Conservation (phyloP, 2,888 invertebrate species). For the Agrochola macilenta region DNA sequence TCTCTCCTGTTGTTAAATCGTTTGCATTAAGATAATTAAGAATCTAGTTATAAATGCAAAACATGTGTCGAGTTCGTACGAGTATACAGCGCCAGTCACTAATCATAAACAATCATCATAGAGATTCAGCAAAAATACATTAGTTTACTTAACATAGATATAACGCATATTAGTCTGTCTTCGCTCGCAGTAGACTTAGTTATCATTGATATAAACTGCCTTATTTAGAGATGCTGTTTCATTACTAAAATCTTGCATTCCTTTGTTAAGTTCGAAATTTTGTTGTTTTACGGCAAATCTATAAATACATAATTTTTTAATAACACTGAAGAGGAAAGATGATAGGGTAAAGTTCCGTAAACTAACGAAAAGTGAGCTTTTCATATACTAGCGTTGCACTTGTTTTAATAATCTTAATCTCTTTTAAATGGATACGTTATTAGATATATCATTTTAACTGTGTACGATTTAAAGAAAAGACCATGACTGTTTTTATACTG, state of each 20-base stretch:
- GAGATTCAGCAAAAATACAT: conserved; percentile 13
- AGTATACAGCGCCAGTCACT: conserved; percentile 11
- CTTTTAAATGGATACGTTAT: conserved; percentile 1
- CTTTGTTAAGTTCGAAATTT: conserved; percentile 41
- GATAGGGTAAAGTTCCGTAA: neutral
- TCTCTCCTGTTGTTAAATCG: conserved; percentile 20
- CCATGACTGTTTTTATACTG: conserved; percentile 27
- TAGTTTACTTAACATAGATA: conserved; percentile 19
- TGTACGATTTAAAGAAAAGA: conserved; percentile 1
- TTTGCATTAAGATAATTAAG: conserved; percentile 27
- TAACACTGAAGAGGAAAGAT: neutral
- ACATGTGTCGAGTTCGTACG: conserved; percentile 3
- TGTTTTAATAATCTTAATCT: neutral
- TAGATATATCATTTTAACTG: conserved; percentile 1
- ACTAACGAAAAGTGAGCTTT: conserved; percentile 9
- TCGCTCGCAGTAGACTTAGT: conserved; percentile 41
- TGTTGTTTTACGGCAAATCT: conserved; percentile 4
- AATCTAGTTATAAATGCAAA: conserved; percentile 21
- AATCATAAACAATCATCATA: conserved; percentile 11
- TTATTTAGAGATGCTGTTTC: conserved; percentile 49
- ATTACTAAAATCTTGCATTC: conserved; percentile 57
- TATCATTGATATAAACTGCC: conserved; percentile 50
- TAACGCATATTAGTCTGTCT: conserved; percentile 49
- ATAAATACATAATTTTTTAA: neutral
- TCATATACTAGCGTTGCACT: neutral